A percentile compares a stretch with the other conserved stretches of the same genome.
Evolutionary conservation across 2,113 vertebrate species (phyloP).

Genomic region (Prochilodus magdalenae): DNA sequence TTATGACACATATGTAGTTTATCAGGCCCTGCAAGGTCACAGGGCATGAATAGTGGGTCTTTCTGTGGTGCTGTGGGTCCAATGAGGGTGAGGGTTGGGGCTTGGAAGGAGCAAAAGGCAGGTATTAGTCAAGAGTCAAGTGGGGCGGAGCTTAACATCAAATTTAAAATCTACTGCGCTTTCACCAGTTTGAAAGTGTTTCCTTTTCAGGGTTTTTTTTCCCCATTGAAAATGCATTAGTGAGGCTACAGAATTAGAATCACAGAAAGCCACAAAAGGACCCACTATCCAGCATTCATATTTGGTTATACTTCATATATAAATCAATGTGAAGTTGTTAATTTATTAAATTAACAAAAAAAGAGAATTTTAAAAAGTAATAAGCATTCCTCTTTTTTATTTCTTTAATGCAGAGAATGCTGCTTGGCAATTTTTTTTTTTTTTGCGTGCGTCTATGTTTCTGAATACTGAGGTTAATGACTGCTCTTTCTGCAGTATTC

Average conservation of each 20-base stretch:
- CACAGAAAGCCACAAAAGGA: conserved; percentile 99
- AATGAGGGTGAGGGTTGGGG: conserved; percentile 53
- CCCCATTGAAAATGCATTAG: conserved; percentile 54
- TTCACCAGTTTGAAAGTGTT: conserved; percentile 64
- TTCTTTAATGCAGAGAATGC: conserved; percentile 50
- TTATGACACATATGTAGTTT: conserved; percentile 47
- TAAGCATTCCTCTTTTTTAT: conserved; percentile 49
- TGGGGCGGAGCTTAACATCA: conserved; percentile 43
- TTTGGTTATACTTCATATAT: conserved; percentile 39
- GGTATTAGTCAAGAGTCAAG: conserved; percentile 45
- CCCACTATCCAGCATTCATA: conserved; percentile 92
- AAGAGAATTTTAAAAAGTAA: conserved; percentile 21
- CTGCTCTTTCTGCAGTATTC: conserved; percentile 83
- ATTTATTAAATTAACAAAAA: conserved; percentile 51
- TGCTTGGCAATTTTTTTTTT: conserved; percentile 71
- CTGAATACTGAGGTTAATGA: conserved; percentile 86
- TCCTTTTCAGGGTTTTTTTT: conserved; percentile 4
- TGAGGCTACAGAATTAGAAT: conserved; percentile 61
- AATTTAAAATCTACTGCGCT: conserved; percentile 48
- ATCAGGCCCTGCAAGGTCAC: conserved; percentile 69
- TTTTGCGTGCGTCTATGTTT: conserved; percentile 82
- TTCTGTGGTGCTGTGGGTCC: conserved; percentile 88
- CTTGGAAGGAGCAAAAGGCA: conserved; percentile 63
- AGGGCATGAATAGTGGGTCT: conserved; percentile 95
- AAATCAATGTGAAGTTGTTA: conserved; percentile 26